Percentiles rank a stretch among this genome's conserved stretches.
Evolutionary conservation across 2,888 invertebrate genomes (phyloP).

Genomic region (Orthosia incerta): DNA sequence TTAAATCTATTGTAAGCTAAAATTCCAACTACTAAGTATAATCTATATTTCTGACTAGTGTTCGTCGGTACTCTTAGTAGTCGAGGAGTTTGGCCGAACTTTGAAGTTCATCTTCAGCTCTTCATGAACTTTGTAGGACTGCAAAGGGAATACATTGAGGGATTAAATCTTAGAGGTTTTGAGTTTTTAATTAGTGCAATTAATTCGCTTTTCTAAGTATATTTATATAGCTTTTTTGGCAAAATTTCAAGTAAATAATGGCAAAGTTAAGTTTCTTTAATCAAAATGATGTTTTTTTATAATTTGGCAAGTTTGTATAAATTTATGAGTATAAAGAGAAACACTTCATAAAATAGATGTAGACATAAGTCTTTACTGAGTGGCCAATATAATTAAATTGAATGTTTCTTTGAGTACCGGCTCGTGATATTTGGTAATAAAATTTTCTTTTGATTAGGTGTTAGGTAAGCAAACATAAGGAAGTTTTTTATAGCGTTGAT

Average conservation of each 20-base stretch:
- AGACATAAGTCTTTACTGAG: conserved; percentile 22
- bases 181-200: conserved; percentile 12
- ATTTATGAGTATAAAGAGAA: not conserved
- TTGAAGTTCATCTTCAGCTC: conserved; percentile 41
- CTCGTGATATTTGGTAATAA: conserved; percentile 47
- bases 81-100: conserved; percentile 26
- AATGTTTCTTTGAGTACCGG: conserved; percentile 53
- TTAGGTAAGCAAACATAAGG: conserved; percentile 35
- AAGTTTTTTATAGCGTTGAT: conserved; percentile 40
- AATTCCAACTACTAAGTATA: conserved; percentile 16
- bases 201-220: not conserved
- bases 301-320: not conserved
- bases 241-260: not conserved
- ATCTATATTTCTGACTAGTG: conserved; percentile 24
- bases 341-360: not conserved
- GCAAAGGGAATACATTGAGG: conserved; percentile 9
- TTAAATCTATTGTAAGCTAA: not conserved
- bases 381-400: conserved; percentile 49
- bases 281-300: not conserved
- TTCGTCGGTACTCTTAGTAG: conserved; percentile 15
- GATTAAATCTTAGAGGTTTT: conserved; percentile 1
- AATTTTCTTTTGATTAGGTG: conserved; percentile 50
- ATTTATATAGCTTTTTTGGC: not conserved
- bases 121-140: conserved; percentile 41
- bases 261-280: not conserved